phyloP scores from a whole-genome alignment of 2,797 vertebrate genomes.

The Jordanella pulchra region DNA sequence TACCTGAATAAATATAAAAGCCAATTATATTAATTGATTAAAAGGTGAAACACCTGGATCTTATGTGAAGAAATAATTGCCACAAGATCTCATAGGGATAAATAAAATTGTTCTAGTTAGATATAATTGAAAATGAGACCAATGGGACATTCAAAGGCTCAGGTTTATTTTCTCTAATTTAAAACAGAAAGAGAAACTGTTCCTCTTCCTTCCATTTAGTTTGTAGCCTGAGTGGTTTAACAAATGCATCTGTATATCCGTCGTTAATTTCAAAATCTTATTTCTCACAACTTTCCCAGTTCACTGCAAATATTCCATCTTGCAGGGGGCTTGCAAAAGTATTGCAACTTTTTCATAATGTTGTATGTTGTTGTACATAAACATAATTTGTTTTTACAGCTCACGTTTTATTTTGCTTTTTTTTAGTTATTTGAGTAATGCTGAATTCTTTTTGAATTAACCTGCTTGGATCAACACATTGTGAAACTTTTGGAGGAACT shows the following conservation, averaged over 20 bases:
- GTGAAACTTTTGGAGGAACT: background rate
- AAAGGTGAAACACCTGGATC: background rate
- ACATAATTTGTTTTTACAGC: too few relatives aligned
- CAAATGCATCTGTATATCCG: background rate
- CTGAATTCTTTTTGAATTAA: background rate
- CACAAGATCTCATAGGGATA: background rate
- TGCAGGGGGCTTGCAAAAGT: background rate
- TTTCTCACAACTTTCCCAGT: background rate
- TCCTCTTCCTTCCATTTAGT: slow-evolving; percentile 16
- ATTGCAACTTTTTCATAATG: background rate
- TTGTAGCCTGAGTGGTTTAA: slow-evolving; percentile 9
- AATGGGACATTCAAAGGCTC: slow-evolving; percentile 11
- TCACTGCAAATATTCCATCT: background rate
- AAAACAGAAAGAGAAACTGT: slow-evolving; percentile 38
- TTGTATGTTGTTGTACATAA: too few relatives aligned
- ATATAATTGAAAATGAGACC: slow-evolving; percentile 17
- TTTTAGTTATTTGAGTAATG: too few relatives aligned
- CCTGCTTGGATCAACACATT: background rate
- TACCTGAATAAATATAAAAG: background rate
- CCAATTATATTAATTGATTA: background rate
- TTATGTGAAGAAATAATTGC: background rate
- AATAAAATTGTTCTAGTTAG: background rate
- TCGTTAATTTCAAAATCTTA: background rate
- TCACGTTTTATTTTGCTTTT: too few relatives aligned
- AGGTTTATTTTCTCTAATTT: slow-evolving; percentile 27